Evolutionary conservation across 1,140 invertebrate genomes (phyloP), one percentile per base, ranked within the genome.

Genomic region (Coptotermes formosanus): DNA sequence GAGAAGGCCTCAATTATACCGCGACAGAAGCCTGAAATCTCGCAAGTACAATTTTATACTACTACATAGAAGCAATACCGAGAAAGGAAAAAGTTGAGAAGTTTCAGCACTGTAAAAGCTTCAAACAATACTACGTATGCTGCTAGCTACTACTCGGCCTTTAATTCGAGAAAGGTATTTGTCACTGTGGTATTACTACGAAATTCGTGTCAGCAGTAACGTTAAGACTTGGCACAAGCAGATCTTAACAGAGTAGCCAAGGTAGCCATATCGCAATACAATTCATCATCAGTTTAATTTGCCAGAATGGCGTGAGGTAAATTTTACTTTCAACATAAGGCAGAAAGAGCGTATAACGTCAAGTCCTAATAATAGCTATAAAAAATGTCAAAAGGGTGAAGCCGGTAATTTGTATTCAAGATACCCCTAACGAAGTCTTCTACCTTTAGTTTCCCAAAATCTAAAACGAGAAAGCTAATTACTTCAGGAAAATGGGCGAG

Each of bases 401-500:
- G 25, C 11, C 64, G 64, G 64, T 30, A 75, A 75, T 75, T 75
- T 75, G n/a, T 30, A 75, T 75, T 75, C 64, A 75, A 75, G 64
- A 75, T 75, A 75, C 64, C 64, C 52, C 25, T 75, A 75, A 30
- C 25, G 64, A 75, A 30, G 0, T 25, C 25, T 75, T 75, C 64
- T 75, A 64, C 59, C 59, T 64, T 64, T 64, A 12, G 12, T 64
- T 3, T 75, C 64, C n/a, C 25, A 16, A 30, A 75, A 75, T 75
- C 64, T 75, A 75, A 75, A 75, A 75, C 25, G 64, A n/a, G 64
- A 75, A 75, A 75, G 64, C 64, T 75, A 75, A 75, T 75, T 75
- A 75, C 25, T 25, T 25, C 25, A 75, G n/a, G 25, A 30, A 16
- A 75, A 30, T n/a, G 64, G 64, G 3, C 3, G 64, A 30, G 14